phyloP scores from a whole-genome alignment of 2,113 vertebrate genomes.

The Prietella phreatophila region DNA sequence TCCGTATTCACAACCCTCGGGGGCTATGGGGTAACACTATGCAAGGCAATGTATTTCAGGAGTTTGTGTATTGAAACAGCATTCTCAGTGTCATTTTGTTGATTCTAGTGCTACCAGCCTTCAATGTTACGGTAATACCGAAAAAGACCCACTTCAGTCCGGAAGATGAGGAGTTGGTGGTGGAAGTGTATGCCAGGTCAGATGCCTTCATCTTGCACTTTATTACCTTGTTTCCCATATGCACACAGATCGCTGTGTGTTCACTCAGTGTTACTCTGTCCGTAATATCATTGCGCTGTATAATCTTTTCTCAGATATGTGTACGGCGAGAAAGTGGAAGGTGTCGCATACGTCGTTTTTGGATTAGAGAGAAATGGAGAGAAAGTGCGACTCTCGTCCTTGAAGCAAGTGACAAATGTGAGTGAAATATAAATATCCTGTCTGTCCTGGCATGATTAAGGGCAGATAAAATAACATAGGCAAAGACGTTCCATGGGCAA shows the following conservation, averaged over 20 bases:
- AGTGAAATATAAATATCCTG: conserved; percentile 46
- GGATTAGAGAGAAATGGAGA: conserved; percentile 67
- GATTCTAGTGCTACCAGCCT: conserved; percentile 72
- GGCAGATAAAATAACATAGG: neutral
- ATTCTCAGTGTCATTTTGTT: neutral
- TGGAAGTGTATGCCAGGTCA: conserved; percentile 68
- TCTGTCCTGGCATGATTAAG: neutral
- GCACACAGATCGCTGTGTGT: neutral
- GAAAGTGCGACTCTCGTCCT: conserved; percentile 62
- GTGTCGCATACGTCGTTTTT: conserved; percentile 72
- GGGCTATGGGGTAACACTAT: too few species aligned
- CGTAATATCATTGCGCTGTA: neutral
- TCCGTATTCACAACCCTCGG: too few species aligned
- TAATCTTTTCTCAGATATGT: conserved; percentile 65
- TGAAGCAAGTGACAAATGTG: conserved; percentile 72
- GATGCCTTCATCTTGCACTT: neutral
- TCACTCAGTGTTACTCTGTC: neutral
- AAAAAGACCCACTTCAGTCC: conserved; percentile 61
- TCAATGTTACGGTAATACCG: conserved; percentile 72
- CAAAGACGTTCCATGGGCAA: neutral
- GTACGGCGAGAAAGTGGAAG: conserved; percentile 67
- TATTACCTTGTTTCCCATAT: neutral
- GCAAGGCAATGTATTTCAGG: neutral
- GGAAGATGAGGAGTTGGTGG: conserved; percentile 61
- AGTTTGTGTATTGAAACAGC: neutral